Conservation (phyloP, 2,797 vertebrate genomes). For the Pangasius larnaudii region DNA sequence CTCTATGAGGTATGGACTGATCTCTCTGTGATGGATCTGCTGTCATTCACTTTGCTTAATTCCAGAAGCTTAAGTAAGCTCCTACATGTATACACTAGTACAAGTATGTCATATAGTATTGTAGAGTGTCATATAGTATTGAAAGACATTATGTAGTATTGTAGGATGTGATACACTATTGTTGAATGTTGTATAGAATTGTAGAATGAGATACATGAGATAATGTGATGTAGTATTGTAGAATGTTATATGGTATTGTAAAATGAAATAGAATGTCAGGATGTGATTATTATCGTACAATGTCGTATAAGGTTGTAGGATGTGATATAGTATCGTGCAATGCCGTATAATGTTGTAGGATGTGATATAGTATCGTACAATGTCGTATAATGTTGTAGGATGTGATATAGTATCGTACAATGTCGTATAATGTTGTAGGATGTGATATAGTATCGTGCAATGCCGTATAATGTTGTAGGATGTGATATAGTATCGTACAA, state of each 20-base stretch:
- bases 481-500: too few relatives aligned
- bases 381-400: background rate
- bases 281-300: background rate
- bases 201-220: background rate
- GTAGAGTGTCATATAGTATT: background rate
- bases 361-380: background rate
- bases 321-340: background rate
- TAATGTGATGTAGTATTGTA: background rate
- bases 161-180: background rate
- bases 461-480: too few relatives aligned
- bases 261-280: background rate
- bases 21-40: background rate
- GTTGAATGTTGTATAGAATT: background rate
- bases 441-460: background rate
- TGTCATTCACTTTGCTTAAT: background rate
- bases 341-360: background rate
- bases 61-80: background rate
- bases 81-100: background rate
- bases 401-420: background rate
- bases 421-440: background rate
- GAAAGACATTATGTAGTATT: too few relatives aligned
- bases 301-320: background rate
- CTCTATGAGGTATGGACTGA: background rate
- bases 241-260: background rate
- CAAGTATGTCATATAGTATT: background rate